Evolutionary conservation across 2,888 invertebrate species (phyloP).

Genomic region (Leptura quadrifasciata): DNA sequence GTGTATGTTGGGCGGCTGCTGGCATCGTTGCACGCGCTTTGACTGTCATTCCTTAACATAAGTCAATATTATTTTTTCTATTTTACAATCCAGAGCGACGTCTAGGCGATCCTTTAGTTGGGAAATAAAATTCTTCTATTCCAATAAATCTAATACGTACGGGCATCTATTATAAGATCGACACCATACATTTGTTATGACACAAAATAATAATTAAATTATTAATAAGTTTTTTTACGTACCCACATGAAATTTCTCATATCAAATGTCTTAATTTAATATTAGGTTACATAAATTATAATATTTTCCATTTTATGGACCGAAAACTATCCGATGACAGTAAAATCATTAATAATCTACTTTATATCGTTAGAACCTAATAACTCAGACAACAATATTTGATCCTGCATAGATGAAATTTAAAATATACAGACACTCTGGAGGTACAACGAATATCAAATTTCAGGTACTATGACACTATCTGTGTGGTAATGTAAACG

Average conservation of each 20-base stretch:
- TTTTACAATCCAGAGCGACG: too few relatives aligned
- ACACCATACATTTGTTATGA: too few relatives aligned
- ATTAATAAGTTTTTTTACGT: conserved; percentile 14
- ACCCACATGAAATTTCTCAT: background rate
- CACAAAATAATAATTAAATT: background rate
- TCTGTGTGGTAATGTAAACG: conserved; percentile 28
- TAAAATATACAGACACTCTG: conserved; percentile 9
- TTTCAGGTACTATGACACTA: conserved; percentile 20
- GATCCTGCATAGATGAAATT: conserved; percentile 8
- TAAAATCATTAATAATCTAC: conserved; percentile 18
- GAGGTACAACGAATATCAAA: conserved; percentile 6
- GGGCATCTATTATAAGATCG: too few relatives aligned
- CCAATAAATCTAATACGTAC: too few relatives aligned
- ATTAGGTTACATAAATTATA: conserved; percentile 28
- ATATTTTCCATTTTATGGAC: conserved; percentile 25
- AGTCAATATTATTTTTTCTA: too few relatives aligned
- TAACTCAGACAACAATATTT: conserved; percentile 19
- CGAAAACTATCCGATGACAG: conserved; percentile 18
- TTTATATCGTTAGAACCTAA: conserved; percentile 23
- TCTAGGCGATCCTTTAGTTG: too few relatives aligned
- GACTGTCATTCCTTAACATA: too few relatives aligned
- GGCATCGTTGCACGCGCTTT: too few relatives aligned
- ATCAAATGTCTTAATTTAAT: background rate
- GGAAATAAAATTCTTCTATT: too few relatives aligned
- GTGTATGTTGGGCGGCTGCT: too few relatives aligned